These are phyloP conservation scores for Xestia ashworthii DNA, from an alignment of 2,888 invertebrate genomes.

Conservation along the genomic window DNA sequence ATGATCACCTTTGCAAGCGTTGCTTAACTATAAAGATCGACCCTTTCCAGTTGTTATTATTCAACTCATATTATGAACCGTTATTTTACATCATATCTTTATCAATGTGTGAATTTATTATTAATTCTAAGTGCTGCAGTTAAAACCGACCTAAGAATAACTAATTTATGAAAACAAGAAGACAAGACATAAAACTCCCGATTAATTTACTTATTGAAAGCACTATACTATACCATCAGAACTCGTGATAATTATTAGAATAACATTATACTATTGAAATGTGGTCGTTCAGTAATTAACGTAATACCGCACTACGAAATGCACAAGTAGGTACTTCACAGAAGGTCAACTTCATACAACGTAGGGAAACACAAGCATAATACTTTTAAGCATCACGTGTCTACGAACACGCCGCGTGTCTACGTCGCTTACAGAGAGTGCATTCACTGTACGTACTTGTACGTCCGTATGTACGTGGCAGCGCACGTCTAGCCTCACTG, in stretches of 20 bases:
- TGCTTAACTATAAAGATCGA: background rate
- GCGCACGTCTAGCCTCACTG: background rate
- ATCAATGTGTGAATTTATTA: background rate
- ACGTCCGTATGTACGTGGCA: no score
- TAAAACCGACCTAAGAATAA: background rate
- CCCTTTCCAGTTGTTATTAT: background rate
- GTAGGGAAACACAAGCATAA: background rate
- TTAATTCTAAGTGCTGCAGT: background rate
- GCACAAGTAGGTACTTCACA: background rate
- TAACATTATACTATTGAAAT: slow-evolving; percentile 24
- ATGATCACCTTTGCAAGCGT: background rate
- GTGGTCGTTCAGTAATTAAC: slow-evolving; percentile 25
- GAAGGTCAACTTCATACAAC: background rate
- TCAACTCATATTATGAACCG: background rate
- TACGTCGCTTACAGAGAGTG: no score
- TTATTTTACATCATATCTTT: background rate
- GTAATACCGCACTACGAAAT: background rate
- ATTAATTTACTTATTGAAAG: background rate
- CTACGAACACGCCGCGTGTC: no score
- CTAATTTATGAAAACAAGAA: background rate
- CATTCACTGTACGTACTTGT: no score
- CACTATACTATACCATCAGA: background rate
- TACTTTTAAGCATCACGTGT: background rate
- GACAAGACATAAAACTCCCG: background rate
- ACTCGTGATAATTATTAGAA: slow-evolving; percentile 4